Evolutionary conservation across 2,888 invertebrate genomes (phyloP).

Genomic region (Rhagonycha fulva): DNA sequence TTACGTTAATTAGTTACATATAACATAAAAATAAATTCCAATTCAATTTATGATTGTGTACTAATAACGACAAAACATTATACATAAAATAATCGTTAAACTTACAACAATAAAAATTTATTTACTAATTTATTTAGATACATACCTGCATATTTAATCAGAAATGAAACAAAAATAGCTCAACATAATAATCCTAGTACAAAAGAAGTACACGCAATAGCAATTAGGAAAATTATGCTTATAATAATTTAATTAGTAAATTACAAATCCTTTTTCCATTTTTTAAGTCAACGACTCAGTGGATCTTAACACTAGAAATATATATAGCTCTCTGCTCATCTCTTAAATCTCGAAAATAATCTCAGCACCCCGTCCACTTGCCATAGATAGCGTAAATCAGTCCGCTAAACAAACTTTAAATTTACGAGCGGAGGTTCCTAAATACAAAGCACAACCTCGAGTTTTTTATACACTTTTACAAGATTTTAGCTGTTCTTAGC

Average conservation of each 20-base stretch:
- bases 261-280: not conserved
- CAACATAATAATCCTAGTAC: not conserved
- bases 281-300: not conserved
- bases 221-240: not conserved
- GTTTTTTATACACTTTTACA: not conserved
- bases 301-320: not conserved
- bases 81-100: not conserved
- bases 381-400: slow-evolving; percentile 29
- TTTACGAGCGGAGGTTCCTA: slow-evolving; percentile 27
- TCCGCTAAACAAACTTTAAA: slow-evolving; percentile 31
- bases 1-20: not conserved
- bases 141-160: not conserved
- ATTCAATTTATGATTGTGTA: not conserved
- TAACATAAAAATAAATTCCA: not conserved
- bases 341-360: slow-evolving; percentile 21
- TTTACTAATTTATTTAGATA: not conserved
- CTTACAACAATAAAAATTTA: not conserved
- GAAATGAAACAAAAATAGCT: not conserved
- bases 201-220: not conserved
- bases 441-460: slow-evolving; percentile 10
- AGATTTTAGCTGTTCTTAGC: not conserved
- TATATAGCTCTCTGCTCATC: not conserved
- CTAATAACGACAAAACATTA: not conserved
- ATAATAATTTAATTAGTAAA: not conserved
- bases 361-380: slow-evolving; percentile 17